Conservation (phyloP, 2,797 vertebrate species). For the Acropternis orthonyx region DNA sequence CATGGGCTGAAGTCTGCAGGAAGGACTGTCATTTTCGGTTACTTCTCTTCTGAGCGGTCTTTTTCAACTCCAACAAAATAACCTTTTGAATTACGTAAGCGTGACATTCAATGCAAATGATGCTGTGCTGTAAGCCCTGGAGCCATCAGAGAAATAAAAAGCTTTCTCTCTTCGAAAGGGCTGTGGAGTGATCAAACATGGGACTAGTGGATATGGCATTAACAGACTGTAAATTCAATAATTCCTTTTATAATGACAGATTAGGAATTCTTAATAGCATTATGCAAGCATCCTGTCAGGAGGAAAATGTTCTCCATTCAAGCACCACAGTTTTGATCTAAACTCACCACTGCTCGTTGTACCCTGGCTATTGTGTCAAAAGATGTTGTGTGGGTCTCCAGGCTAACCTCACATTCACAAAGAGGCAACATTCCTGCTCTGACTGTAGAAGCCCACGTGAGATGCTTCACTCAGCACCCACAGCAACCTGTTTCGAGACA, state of each 20-base stretch:
- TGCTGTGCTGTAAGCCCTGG: slow-evolving; percentile 16
- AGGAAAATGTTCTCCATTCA: neutral
- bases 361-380: neutral
- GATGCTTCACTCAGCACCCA: neutral
- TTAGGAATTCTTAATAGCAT: slow-evolving; percentile 21
- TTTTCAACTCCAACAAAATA: slow-evolving; percentile 32
- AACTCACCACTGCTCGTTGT: neutral
- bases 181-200: neutral
- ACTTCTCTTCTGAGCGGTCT: neutral
- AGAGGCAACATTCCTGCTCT: neutral
- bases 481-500: neutral
- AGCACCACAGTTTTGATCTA: neutral
- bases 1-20: neutral
- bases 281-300: neutral
- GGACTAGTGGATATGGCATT: neutral
- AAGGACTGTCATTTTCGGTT: slow-evolving; percentile 36
- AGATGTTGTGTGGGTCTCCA: neutral
- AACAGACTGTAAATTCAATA: slow-evolving; percentile 29
- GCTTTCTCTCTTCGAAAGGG: slow-evolving; percentile 39
- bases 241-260: slow-evolving; percentile 31
- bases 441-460: neutral
- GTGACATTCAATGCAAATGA: slow-evolving; percentile 46
- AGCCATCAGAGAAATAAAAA: slow-evolving; percentile 31
- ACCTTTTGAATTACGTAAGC: slow-evolving; percentile 53
- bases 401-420: neutral